Conservation (phyloP, 2,797 vertebrate species). For the Eulemur coronatus region DNA sequence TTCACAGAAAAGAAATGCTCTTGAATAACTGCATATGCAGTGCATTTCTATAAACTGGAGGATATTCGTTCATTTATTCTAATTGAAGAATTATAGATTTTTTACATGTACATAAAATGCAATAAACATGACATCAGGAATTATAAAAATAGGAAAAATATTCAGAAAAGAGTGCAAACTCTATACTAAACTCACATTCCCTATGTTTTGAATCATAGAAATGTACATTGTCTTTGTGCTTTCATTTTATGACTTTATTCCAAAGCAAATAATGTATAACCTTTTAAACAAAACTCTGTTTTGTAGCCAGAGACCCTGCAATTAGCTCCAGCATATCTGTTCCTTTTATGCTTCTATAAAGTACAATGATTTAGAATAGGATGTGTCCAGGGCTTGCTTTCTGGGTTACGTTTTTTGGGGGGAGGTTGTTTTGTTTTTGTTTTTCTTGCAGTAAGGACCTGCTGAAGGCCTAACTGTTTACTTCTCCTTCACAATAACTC, state of each 20-base stretch:
- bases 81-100: background rate
- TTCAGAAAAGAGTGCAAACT: background rate
- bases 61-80: background rate
- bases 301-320: background rate
- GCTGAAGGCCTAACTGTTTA: background rate
- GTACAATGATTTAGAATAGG: background rate
- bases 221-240: background rate
- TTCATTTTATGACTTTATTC: background rate
- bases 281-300: background rate
- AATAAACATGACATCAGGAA: background rate
- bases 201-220: background rate
- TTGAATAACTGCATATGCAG: background rate
- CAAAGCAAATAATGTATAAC: background rate
- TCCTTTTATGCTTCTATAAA: background rate
- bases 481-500: background rate
- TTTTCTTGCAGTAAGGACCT: background rate
- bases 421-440: no score
- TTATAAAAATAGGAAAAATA: background rate
- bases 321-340: background rate
- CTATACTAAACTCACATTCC: background rate
- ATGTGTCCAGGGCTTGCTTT: background rate
- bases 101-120: background rate
- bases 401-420: background rate
- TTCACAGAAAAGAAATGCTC: background rate
- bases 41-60: background rate